phyloP scores from a whole-genome alignment of 2,888 invertebrate genomes.

The Crioceris asparagi region DNA sequence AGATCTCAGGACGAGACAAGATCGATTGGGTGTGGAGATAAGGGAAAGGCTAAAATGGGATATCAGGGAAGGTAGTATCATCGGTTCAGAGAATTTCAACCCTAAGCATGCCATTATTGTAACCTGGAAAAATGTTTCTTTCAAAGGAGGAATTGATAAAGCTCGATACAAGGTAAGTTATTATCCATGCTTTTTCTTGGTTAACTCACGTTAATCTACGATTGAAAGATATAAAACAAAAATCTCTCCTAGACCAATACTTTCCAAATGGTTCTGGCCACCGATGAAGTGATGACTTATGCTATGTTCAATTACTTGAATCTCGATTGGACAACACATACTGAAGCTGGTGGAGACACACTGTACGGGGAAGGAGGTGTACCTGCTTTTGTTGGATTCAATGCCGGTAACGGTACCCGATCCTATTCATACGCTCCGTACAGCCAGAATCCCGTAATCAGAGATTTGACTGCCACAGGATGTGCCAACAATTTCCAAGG shows the following conservation, averaged over 20 bases:
- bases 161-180: conserved; percentile 20
- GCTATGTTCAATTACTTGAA: conserved; percentile 90
- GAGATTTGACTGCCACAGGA: conserved; percentile 74
- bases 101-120: conserved; percentile 84
- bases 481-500: conserved; percentile 83
- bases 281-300: conserved; percentile 90
- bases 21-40: conserved; percentile 77
- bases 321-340: conserved; percentile 83
- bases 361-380: conserved; percentile 77
- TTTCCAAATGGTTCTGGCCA: conserved; percentile 88
- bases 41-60: conserved; percentile 81
- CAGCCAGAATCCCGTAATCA: conserved; percentile 74
- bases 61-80: conserved; percentile 78
- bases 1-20: conserved; percentile 60
- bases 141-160: conserved; percentile 65
- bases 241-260: conserved; percentile 76
- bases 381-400: conserved; percentile 88
- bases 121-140: conserved; percentile 95
- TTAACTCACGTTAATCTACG: too few species aligned
- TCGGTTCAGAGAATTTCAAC: conserved; percentile 81
- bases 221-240: too few species aligned
- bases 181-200: background rate
- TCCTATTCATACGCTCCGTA: conserved; percentile 83
- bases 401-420: conserved; percentile 89
- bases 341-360: conserved; percentile 84